Evolutionary conservation across 2,797 vertebrate species (phyloP).

Genomic region (Poeciliopsis infans): DNA sequence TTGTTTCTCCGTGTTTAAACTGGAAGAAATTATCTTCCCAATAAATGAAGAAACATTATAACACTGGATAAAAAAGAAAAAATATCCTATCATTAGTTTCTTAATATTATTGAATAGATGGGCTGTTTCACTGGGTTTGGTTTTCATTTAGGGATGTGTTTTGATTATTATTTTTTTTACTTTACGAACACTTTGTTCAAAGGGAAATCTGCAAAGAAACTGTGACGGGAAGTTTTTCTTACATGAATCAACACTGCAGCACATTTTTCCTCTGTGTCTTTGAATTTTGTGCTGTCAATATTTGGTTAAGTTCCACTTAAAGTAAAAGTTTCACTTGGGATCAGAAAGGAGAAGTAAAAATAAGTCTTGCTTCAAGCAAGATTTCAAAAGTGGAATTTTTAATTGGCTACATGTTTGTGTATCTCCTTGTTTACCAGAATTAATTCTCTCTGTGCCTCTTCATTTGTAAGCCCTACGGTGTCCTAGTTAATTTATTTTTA

Average conservation of each 20-base stretch:
- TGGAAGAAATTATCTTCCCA: slow-evolving; percentile 14
- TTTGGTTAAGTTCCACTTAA: slow-evolving; percentile 16
- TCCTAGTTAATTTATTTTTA: slow-evolving; percentile 14
- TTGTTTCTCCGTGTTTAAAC: slow-evolving; percentile 4
- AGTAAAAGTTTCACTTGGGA: slow-evolving; percentile 13
- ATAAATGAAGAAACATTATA: slow-evolving; percentile 11
- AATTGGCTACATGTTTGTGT: slow-evolving; percentile 19
- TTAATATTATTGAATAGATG: slow-evolving; percentile 10
- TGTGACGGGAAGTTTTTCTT: slow-evolving; percentile 6
- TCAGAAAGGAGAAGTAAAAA: slow-evolving; percentile 3
- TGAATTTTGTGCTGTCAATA: slow-evolving; percentile 7
- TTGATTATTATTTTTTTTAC: not conserved
- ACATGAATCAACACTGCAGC: slow-evolving; percentile 53
- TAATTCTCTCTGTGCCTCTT: slow-evolving; percentile 16
- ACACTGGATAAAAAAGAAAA: slow-evolving; percentile 22
- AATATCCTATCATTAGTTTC: slow-evolving; percentile 7
- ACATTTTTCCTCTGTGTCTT: slow-evolving; percentile 33
- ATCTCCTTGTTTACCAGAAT: slow-evolving; percentile 10
- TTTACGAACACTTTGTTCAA: slow-evolving; percentile 10
- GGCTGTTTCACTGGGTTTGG: not conserved
- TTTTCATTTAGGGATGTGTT: not conserved
- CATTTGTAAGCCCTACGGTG: slow-evolving; percentile 30
- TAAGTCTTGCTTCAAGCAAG: not conserved
- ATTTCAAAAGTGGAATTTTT: slow-evolving; percentile 17
- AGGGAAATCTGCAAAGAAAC: slow-evolving; percentile 13